Evolutionary conservation across 2,797 vertebrate genomes (phyloP).

Genomic region (Melanogrammus aeglefinus): DNA sequence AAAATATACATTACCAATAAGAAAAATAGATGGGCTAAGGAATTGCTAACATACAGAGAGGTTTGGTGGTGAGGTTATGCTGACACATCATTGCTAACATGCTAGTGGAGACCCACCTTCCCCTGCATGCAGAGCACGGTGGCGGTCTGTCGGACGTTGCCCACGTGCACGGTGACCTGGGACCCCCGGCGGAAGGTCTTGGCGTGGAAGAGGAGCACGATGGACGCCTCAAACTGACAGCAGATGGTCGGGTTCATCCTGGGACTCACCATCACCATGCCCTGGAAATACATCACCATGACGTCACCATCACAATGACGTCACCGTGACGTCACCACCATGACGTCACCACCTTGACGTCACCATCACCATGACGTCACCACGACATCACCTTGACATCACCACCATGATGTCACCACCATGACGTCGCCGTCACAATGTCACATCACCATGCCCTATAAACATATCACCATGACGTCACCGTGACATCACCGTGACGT

Average conservation of each 20-base stretch:
- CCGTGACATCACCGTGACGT: slow-evolving; percentile 58
- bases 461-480: neutral
- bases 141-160: slow-evolving; percentile 93
- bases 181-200: slow-evolving; percentile 93
- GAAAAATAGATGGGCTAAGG: no score
- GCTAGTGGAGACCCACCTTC: slow-evolving; percentile 75
- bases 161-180: slow-evolving; percentile 94
- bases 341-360: slow-evolving; percentile 42
- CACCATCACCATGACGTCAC: slow-evolving; percentile 93
- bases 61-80: neutral
- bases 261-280: slow-evolving; percentile 98
- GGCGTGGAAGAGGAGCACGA: slow-evolving; percentile 93
- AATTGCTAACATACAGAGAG: neutral
- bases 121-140: slow-evolving; percentile 88
- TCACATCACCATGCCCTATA: slow-evolving; percentile 43
- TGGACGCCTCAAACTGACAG: slow-evolving; percentile 92
- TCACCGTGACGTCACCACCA: slow-evolving; percentile 78
- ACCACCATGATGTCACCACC: slow-evolving; percentile 74
- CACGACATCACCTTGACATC: slow-evolving; percentile 74
- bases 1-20: neutral
- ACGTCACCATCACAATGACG: neutral
- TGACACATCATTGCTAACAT: neutral
- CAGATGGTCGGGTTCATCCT: slow-evolving; percentile 97
- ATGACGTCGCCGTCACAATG: neutral
- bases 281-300: slow-evolving; percentile 65